A percentile compares a stretch with the other conserved stretches of the same genome.
Conservation (phyloP, 35 echinoderm and acorn worm species). For the Stichopus chloronotus region DNA sequence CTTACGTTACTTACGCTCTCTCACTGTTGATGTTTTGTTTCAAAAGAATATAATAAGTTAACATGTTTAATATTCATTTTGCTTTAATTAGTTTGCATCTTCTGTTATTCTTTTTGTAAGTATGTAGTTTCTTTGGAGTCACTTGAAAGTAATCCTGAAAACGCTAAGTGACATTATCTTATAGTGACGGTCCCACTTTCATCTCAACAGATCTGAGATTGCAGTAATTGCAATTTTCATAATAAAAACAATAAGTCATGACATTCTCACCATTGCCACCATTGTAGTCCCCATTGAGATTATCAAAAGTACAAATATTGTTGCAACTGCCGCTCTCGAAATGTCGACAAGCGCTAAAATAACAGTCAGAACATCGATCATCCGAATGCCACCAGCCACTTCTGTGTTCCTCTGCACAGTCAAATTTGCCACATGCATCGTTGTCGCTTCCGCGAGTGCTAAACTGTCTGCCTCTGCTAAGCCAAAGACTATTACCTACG, state of each 20-base stretch:
- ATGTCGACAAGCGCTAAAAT: neutral
- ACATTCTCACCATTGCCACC: neutral
- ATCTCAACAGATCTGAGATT: neutral
- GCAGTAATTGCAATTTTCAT: neutral
- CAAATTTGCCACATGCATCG: neutral
- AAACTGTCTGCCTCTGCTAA: neutral
- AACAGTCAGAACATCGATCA: neutral
- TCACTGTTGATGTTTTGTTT: too few species aligned
- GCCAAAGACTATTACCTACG: neutral
- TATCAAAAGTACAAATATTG: neutral
- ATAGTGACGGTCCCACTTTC: neutral
- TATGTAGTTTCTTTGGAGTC: too few species aligned
- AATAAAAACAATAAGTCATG: neutral
- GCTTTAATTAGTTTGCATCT: too few species aligned
- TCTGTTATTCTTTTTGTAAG: too few species aligned
- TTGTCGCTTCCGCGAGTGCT: neutral
- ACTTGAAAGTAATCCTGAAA: too few species aligned
- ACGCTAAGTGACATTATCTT: too few species aligned
- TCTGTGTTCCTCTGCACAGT: constrained; percentile 28
- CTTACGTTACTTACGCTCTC: too few species aligned
- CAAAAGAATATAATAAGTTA: too few species aligned
- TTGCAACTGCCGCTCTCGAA: neutral
- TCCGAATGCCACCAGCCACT: neutral
- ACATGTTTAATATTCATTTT: too few species aligned
- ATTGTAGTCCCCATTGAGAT: neutral